Evolutionary conservation across 2,888 invertebrate genomes (phyloP), one percentile per base, ranked within the genome.

Genomic region (Electrophaes corylata): DNA sequence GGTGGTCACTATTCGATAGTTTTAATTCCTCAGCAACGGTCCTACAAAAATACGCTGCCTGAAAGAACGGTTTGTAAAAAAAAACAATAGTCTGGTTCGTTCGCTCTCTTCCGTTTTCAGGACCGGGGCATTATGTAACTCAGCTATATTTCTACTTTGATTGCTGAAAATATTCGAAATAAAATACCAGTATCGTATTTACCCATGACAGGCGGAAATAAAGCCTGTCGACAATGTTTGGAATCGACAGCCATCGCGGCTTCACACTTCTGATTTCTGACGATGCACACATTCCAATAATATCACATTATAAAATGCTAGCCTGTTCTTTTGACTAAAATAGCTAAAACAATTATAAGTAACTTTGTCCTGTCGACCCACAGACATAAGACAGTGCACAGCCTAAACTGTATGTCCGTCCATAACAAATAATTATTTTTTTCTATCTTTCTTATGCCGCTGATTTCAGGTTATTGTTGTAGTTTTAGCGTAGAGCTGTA

Each of bases 121-220:
- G n/a, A n/a, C n/a, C n/a, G n/a, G n/a, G 4, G 10, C 1, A 10
- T 10, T 29, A 29, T n/a, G 0, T n/a, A 4, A 71, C 66, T 62
- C 71, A 66, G 69, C 71, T 73, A 73, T 77, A 75, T 79, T 84
- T 81, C 83, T 82, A 83, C 84, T 85, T 82, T 83, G 78, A 84
- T 82, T 78, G 82, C 79, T 78, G 79, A 83, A 49, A 82, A 79
- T 81, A 83, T 83, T 79, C 78, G 71, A 76, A 81, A 83, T 81
- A 81, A 87, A 86, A 87, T 85, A 81, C 78, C 76, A 78, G 79
- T 88, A 88, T 88, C 88, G 83, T 74, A 81, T 86, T 86, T 84
- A 81, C 82, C 83, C 78, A 81, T 83, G 88, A 88, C 88, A 79
- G 78, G 77, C 88, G 89, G 88, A 90, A 89, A 90, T 91, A 87